Evolutionary conservation across 2,888 invertebrate species (phyloP), one percentile per base, ranked within the genome.

Genomic region (Cordilura impudica): DNA sequence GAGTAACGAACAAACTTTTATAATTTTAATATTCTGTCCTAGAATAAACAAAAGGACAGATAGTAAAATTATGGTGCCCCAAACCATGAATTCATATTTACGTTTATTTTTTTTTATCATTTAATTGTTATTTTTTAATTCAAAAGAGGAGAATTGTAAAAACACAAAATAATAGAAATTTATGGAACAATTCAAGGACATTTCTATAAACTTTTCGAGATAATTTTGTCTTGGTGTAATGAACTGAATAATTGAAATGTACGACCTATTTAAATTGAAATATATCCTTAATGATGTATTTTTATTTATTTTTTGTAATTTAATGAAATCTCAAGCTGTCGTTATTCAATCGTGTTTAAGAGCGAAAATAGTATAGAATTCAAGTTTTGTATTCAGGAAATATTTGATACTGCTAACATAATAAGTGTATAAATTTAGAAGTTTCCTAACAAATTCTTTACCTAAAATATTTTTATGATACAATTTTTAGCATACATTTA

Each of bases 101-200:
- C n/a, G n/a, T n/a, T n/a, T n/a, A n/a, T n/a, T n/a, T n/a, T 69
- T 26, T 58, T 49, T 60, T 51, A 60, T 60, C 49, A 51, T 26
- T 58, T 58, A 39, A 69, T 69, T 69, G 39, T 69, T 69, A 60
- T 69, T 23, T 26, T 51, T 49, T 58, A 47, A 56, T 47, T 69
- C 26, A 8, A 23, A 61, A 8, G 16, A n/a, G n/a, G 49, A 16
- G 58, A 47, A 26, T 18, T 26, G 19, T 16, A 45, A 45, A 8
- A 54, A 31, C 12, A 54, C 19, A 12, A 39, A 12, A 35, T 8
- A 4, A 6, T 26, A 39, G n/a, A n/a, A 39, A 39, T 12, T 39
- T 35, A 8, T 54, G 19, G 1, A 1, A 5, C n/a, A n/a, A 21
- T 14, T 43, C 43, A 58, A 43, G 43, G 43, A 43, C 43, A 14